Evolutionary conservation across 92 coral and sea anemone species (phyloP).

Genomic region (Umimayanthus chanpuru): DNA sequence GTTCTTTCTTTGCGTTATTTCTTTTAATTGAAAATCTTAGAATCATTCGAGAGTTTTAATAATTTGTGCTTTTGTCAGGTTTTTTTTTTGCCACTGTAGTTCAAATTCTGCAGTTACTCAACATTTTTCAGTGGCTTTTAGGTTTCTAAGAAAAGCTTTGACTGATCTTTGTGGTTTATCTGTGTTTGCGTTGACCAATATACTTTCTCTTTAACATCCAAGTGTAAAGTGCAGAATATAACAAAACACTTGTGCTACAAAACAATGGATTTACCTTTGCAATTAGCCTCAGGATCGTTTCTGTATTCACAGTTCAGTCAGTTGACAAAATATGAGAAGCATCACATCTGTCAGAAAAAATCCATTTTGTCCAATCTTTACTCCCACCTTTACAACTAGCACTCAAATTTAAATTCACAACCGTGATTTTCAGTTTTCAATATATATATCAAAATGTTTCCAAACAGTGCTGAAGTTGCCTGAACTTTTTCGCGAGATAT

Average conservation of each 20-base stretch:
- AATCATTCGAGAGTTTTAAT: neutral
- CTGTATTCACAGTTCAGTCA: neutral
- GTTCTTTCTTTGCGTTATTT: neutral
- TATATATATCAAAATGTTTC: neutral
- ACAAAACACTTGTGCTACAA: neutral
- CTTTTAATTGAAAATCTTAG: conserved; percentile 1
- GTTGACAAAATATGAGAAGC: neutral
- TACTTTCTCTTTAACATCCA: neutral
- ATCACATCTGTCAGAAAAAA: conserved; percentile 4
- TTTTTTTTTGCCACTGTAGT: neutral
- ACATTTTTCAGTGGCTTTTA: neutral
- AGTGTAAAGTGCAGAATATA: neutral
- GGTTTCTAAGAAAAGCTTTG: neutral
- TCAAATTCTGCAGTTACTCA: neutral
- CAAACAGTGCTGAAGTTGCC: neutral
- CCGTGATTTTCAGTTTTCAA: neutral
- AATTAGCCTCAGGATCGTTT: neutral
- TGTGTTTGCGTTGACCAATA: neutral
- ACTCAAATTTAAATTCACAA: neutral
- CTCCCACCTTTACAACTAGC: neutral
- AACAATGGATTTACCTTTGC: neutral
- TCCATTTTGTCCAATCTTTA: neutral
- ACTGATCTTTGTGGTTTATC: neutral
- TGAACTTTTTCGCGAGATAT: neutral
- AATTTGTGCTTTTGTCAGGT: neutral